A percentile compares a stretch with the other conserved stretches of the same genome.
These are phyloP conservation scores for Schrankia costaestrigalis DNA, from an alignment of 2,888 invertebrate species.

Conservation along the genomic window DNA sequence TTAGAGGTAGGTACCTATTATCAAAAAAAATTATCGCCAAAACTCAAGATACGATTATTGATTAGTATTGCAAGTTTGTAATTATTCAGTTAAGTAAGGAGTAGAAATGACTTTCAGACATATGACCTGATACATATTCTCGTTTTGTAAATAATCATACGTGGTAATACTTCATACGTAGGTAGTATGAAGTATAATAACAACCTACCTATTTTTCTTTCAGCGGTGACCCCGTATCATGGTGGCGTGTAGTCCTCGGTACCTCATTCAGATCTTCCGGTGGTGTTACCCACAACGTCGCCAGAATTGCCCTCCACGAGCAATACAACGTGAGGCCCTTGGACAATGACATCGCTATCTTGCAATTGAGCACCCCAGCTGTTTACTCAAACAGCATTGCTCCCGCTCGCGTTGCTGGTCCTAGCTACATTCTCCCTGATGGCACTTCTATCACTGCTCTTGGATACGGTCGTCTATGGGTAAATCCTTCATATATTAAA, in stretches of 20 bases:
- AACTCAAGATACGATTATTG: too few species aligned
- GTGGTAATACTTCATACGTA: too few species aligned
- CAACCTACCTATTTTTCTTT: too few species aligned
- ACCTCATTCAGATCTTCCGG: constrained; percentile 29
- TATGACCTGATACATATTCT: too few species aligned
- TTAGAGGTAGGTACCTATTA: too few species aligned
- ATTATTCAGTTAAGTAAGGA: too few species aligned
- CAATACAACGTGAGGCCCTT: constrained; percentile 20
- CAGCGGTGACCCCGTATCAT: constrained; percentile 1
- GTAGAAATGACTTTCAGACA: too few species aligned
- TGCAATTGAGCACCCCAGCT: background rate
- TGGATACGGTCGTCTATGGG: constrained; percentile 48
- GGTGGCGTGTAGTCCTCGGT: constrained; percentile 46
- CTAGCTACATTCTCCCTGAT: constrained; percentile 32
- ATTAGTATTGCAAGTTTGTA: too few species aligned
- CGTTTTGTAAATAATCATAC: too few species aligned
- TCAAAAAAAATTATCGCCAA: too few species aligned
- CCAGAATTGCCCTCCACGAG: constrained; percentile 28
- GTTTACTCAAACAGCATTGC: background rate
- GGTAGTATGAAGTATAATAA: too few species aligned
- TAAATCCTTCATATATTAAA: too few species aligned
- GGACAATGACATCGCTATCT: background rate
- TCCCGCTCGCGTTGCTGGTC: constrained; percentile 30
- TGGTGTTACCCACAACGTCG: constrained; percentile 28
- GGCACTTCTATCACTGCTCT: constrained; percentile 25